Evolutionary conservation across 2,888 invertebrate genomes (phyloP).

Genomic region (Napeogenes inachia): DNA sequence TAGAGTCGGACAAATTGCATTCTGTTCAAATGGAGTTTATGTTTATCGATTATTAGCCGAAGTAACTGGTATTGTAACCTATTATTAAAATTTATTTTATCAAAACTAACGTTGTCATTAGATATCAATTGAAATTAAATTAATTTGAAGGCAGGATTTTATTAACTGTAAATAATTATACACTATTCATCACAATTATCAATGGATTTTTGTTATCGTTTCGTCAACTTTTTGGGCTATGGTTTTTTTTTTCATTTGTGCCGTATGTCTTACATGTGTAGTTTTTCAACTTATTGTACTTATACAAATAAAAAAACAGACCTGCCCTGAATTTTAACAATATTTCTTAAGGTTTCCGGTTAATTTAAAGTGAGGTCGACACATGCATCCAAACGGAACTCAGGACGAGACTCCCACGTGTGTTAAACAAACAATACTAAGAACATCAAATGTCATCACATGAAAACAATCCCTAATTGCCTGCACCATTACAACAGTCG

Average conservation of each 20-base stretch:
- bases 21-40: slow-evolving; percentile 56
- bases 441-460: slow-evolving; percentile 62
- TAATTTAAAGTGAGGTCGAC: slow-evolving; percentile 69
- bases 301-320: slow-evolving; percentile 46
- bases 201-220: too few species aligned
- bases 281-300: slow-evolving; percentile 11
- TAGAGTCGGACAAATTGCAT: slow-evolving; percentile 51
- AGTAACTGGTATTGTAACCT: too few species aligned
- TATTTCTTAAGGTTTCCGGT: slow-evolving; percentile 71
- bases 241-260: too few species aligned
- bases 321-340: slow-evolving; percentile 68
- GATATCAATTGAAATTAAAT: too few species aligned
- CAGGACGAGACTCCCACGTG: slow-evolving; percentile 64
- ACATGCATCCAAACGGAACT: slow-evolving; percentile 57
- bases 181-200: too few species aligned
- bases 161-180: too few species aligned
- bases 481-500: slow-evolving; percentile 42
- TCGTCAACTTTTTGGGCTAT: too few species aligned
- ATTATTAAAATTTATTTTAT: too few species aligned
- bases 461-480: slow-evolving; percentile 66
- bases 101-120: too few species aligned
- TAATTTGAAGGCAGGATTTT: too few species aligned
- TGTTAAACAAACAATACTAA: slow-evolving; percentile 63
- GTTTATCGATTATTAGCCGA: slow-evolving; percentile 55
- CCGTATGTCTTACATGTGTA: slow-evolving; percentile 6